phyloP scores from a whole-genome alignment of 2,797 vertebrate species.

The Rhabdophis nuchalis region DNA sequence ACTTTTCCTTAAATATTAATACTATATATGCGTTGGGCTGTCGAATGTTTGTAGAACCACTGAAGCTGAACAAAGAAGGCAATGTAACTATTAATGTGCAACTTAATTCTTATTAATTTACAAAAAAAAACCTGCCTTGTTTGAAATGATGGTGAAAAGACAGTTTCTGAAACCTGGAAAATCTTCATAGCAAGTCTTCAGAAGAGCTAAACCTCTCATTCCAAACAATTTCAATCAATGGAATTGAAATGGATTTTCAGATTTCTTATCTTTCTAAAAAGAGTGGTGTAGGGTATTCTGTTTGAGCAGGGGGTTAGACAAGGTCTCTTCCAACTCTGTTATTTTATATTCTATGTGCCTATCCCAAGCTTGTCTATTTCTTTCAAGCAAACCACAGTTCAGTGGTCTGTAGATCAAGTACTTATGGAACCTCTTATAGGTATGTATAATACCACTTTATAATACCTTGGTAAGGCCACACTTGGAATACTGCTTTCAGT shows the following conservation, averaged over 20 bases:
- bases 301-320: too few relatives aligned
- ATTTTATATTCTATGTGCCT: not conserved
- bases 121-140: constrained; percentile 1
- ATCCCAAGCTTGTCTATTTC: not conserved
- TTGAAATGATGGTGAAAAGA: constrained; percentile 23
- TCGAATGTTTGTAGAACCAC: constrained; percentile 77
- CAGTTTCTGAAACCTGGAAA: constrained; percentile 5
- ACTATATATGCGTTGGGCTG: constrained; percentile 74
- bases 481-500: too few relatives aligned
- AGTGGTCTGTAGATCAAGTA: not conserved
- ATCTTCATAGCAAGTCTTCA: not conserved
- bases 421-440: not conserved
- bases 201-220: not conserved
- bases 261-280: not conserved
- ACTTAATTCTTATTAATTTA: constrained; percentile 24
- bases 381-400: not conserved
- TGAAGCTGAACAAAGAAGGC: constrained; percentile 64
- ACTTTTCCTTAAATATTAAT: constrained; percentile 82
- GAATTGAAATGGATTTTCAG: not conserved
- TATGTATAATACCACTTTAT: too few relatives aligned
- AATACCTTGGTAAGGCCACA: too few relatives aligned
- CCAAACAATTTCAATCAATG: too few relatives aligned
- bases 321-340: too few relatives aligned
- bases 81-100: not conserved
- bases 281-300: too few relatives aligned